Evolutionary conservation across 2,113 vertebrate genomes (phyloP).

Genomic region (Hippocampus guttulatus): DNA sequence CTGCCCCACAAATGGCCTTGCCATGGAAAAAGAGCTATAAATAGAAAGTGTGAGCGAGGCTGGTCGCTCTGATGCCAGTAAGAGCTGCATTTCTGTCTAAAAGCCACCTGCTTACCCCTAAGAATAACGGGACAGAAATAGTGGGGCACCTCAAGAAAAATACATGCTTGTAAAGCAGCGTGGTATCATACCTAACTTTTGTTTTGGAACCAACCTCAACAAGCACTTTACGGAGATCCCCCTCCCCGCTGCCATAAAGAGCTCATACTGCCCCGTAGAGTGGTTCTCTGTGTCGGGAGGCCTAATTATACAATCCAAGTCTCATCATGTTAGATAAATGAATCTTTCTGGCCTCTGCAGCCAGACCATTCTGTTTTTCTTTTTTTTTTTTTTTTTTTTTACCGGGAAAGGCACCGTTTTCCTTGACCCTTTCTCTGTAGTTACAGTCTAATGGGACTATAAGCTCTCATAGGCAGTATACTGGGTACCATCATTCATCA

Average conservation of each 20-base stretch:
- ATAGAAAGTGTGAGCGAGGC: slow-evolving; percentile 71
- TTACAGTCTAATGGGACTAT: slow-evolving; percentile 66
- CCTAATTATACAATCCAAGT: slow-evolving; percentile 63
- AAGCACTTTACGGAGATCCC: slow-evolving; percentile 32
- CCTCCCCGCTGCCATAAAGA: slow-evolving; percentile 26
- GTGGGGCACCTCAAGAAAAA: slow-evolving; percentile 40
- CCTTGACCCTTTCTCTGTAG: slow-evolving; percentile 63
- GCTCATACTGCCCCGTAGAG: slow-evolving; percentile 38
- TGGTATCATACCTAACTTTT: slow-evolving; percentile 39
- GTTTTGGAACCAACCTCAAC: slow-evolving; percentile 38
- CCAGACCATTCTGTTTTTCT: slow-evolving; percentile 37
- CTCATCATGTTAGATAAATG: slow-evolving; percentile 69
- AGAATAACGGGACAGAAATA: slow-evolving; percentile 57
- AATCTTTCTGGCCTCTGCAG: slow-evolving; percentile 53
- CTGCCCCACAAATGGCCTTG: slow-evolving; percentile 64
- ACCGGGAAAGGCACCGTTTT: slow-evolving; percentile 55
- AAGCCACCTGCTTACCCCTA: slow-evolving; percentile 55
- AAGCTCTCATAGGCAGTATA: slow-evolving; percentile 64
- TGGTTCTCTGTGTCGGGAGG: slow-evolving; percentile 59
- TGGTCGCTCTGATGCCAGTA: slow-evolving; percentile 60
- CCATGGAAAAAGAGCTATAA: slow-evolving; percentile 75
- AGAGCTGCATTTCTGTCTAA: slow-evolving; percentile 68
- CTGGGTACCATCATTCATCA: slow-evolving; percentile 58
- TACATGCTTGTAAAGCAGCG: slow-evolving; percentile 41
- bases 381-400: slow-evolving; percentile 48